Evolutionary conservation across 2,113 vertebrate genomes (phyloP).

Genomic region (Machaerirhynchus nigripectus): DNA sequence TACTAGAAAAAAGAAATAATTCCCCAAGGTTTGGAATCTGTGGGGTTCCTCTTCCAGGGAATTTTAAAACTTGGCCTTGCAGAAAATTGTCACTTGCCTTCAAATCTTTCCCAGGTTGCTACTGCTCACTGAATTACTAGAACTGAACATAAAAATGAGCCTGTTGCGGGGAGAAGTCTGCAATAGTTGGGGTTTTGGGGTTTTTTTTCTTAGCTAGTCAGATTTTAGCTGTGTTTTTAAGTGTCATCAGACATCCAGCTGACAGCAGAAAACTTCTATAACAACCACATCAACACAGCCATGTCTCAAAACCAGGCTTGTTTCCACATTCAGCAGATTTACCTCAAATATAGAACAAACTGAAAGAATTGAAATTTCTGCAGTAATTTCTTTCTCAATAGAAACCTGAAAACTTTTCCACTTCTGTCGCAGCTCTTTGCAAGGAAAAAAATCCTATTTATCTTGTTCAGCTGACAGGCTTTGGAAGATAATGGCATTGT

Average conservation of each 20-base stretch:
- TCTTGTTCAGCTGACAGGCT: neutral
- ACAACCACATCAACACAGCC: neutral
- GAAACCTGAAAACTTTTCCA: neutral
- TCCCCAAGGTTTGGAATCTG: rapidly evolving
- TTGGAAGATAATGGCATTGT: neutral
- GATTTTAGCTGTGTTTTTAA: neutral
- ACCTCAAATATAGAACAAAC: neutral
- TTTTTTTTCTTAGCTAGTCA: neutral
- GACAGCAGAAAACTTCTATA: neutral
- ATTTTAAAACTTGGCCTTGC: neutral
- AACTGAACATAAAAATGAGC: neutral
- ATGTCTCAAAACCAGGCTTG: neutral
- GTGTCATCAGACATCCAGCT: neutral
- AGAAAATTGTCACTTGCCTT: neutral
- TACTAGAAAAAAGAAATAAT: neutral
- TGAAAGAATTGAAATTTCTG: neutral
- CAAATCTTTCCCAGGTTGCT: neutral
- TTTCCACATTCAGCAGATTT: neutral
- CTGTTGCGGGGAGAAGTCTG: neutral
- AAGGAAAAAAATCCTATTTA: neutral
- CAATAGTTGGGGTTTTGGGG: rapidly evolving
- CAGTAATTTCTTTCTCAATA: neutral
- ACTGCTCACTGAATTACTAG: neutral
- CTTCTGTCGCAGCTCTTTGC: neutral
- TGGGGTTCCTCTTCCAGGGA: neutral